Evolutionary conservation across 2,113 vertebrate species (phyloP), one percentile per base, ranked within the genome.

Genomic region (Salvelinus alpinus): DNA sequence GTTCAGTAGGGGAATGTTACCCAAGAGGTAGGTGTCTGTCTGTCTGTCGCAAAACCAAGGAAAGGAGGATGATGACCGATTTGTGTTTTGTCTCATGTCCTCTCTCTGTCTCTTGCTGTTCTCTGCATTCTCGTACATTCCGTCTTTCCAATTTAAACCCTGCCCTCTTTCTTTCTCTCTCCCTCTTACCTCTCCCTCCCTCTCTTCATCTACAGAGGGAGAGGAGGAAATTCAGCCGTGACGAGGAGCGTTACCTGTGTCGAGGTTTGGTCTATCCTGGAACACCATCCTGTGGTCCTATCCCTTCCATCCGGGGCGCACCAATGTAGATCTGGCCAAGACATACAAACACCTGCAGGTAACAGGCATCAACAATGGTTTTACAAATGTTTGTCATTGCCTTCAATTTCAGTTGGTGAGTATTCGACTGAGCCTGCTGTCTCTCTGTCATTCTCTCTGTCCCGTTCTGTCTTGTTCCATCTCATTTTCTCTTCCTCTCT

Each of bases 221-320:
- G 22, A 85, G 90, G 70, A 86, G 72, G 65, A 73, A 91, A 79
- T 93, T 90, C 76, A 86, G 77, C 25, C 2, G 0, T 31, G 85
- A 92, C 71, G 93, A 92, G 82, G 73, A 89, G 24, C 3, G 4
- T 0, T 87, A 87, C 81, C 75, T 92, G 5, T 67, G 79, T 59
- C 51, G 75, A 18, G 27, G 4, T 86, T 82, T 31, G 90, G 91
- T 51, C 71, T 57, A n/a, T 91, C 86, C 66, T 93, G 93, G 92
- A 92, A 89, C 83, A 47, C 84, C 73, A 93, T 93, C 73, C 70
- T 92, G 70, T 91, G 89, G 89, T 85, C 88, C 0, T 91, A 89
- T 80, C 87, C 89, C 48, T 94, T 92, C 73, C 82, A 87, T 31
- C 75, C 77, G 11, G 88, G 87, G 73, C 83, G 91, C 69, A 90